A percentile compares a stretch with the other conserved stretches of the same genome.
Evolutionary conservation across 2,888 invertebrate species (phyloP).

Genomic region (Sarcophaga subvicina): DNA sequence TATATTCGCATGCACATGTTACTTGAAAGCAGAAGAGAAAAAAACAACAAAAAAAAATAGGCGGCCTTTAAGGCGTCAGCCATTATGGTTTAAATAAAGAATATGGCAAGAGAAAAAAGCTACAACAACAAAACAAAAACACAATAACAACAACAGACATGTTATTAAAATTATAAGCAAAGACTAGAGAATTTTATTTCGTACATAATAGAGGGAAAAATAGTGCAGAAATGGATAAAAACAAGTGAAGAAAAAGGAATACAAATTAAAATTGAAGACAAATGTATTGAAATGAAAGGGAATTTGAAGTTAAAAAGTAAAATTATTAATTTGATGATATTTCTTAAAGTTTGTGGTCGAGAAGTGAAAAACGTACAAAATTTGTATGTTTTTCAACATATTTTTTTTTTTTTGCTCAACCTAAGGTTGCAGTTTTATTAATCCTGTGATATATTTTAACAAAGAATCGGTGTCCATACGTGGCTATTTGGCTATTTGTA

Average conservation of each 20-base stretch:
- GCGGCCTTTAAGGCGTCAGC: constrained; percentile 71
- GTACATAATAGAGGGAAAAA: neutral
- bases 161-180: constrained; percentile 33
- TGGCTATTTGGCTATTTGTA: too few species aligned
- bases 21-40: constrained; percentile 42
- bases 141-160: constrained; percentile 14
- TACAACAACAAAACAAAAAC: neutral
- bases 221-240: neutral
- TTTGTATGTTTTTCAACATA: too few species aligned
- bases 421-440: too few species aligned
- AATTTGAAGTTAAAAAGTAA: neutral
- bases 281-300: neutral
- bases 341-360: too few species aligned
- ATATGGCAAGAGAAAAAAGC: neutral
- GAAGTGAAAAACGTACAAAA: too few species aligned
- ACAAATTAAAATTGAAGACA: too few species aligned
- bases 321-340: neutral
- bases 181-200: neutral
- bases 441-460: too few species aligned
- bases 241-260: neutral
- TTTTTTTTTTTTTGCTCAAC: too few species aligned
- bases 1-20: constrained; percentile 53
- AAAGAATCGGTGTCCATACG: too few species aligned
- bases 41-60: constrained; percentile 52
- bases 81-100: constrained; percentile 68